A percentile compares a stretch with the other conserved stretches of the same genome.
Conservation (phyloP, 2,888 invertebrate species). For the Boloria selene region DNA sequence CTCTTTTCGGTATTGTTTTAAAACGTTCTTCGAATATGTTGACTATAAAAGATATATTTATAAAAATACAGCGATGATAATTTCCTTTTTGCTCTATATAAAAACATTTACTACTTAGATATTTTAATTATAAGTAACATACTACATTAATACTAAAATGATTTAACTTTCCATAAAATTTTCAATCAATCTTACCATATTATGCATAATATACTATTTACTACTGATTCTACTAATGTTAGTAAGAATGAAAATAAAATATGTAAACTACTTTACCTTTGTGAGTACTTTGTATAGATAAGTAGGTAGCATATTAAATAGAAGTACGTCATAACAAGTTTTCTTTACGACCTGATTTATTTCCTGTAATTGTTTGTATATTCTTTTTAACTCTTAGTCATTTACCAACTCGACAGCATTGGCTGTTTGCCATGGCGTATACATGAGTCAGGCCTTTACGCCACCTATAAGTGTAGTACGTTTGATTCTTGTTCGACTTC, state of each 20-base stretch:
- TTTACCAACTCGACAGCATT: slow-evolving; percentile 59
- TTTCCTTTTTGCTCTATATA: background rate
- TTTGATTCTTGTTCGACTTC: slow-evolving; percentile 53
- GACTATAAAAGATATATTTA: background rate
- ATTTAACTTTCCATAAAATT: too few relatives aligned
- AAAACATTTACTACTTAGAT: too few relatives aligned
- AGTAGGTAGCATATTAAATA: slow-evolving; percentile 8
- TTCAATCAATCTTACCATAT: too few relatives aligned
- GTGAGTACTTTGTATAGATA: background rate
- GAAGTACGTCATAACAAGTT: slow-evolving; percentile 3
- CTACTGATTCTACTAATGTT: too few relatives aligned
- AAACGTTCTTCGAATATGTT: background rate
- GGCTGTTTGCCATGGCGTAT: slow-evolving; percentile 65
- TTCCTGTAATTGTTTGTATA: slow-evolving; percentile 37
- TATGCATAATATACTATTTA: too few relatives aligned
- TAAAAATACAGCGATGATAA: background rate
- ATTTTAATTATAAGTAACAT: too few relatives aligned
- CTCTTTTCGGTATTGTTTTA: background rate
- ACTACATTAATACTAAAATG: too few relatives aligned
- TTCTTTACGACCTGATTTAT: slow-evolving; percentile 30
- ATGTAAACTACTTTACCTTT: background rate
- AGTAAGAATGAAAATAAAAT: too few relatives aligned
- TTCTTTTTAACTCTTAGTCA: slow-evolving; percentile 47
- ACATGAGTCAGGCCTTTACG: slow-evolving; percentile 54
- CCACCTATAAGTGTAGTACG: slow-evolving; percentile 43